Conservation (phyloP, 2,797 vertebrate species). For the Lateolabrax maculatus region DNA sequence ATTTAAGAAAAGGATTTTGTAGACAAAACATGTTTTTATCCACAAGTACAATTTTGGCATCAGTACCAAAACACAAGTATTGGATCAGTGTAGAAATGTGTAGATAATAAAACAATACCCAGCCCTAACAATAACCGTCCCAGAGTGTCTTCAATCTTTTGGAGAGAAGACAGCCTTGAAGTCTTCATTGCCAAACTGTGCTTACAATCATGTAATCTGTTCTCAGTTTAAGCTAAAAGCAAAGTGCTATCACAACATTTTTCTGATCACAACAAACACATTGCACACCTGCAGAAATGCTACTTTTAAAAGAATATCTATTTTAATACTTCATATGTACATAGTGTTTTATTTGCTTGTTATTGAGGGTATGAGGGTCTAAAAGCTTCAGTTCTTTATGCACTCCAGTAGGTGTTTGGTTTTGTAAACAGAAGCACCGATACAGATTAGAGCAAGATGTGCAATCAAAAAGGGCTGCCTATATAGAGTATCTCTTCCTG, state of each 20-base stretch:
- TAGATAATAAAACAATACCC: neutral
- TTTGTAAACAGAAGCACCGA: conserved; percentile 35
- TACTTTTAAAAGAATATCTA: conserved; percentile 21
- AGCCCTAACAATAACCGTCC: neutral
- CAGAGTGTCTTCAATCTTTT: neutral
- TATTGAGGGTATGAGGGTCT: conserved; percentile 52
- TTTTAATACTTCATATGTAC: conserved; percentile 63
- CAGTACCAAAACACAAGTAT: neutral
- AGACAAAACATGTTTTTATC: neutral
- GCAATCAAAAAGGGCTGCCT: conserved; percentile 13
- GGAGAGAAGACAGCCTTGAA: neutral
- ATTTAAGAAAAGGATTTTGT: neutral
- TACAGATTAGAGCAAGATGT: conserved; percentile 25
- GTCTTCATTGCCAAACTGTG: neutral
- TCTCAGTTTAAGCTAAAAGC: conserved; percentile 6
- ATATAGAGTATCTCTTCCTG: neutral
- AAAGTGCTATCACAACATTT: conserved; percentile 15
- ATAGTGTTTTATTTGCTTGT: conserved; percentile 35
- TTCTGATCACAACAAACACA: conserved; percentile 30
- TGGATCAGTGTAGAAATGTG: neutral
- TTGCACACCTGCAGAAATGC: conserved; percentile 54
- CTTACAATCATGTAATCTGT: conserved; percentile 1
- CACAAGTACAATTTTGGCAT: fast-evolving
- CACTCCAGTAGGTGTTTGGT: conserved; percentile 47
- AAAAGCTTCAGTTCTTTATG: conserved; percentile 48